phyloP scores from a whole-genome alignment of 2,113 vertebrate genomes.

The Trachemys scripta region DNA sequence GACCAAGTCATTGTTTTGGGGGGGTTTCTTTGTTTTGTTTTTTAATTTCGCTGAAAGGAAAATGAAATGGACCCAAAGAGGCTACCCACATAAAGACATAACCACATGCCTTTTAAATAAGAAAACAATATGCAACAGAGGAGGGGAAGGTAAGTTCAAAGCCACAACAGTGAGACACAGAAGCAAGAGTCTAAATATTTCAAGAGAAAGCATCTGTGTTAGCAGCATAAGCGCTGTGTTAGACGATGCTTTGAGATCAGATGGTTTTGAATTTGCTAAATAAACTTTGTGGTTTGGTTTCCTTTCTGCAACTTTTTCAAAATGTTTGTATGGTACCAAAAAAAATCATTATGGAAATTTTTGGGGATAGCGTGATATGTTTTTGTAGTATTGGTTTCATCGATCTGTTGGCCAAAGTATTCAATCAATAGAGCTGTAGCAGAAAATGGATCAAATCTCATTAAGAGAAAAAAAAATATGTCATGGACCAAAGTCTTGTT shows the following conservation, averaged over 20 bases:
- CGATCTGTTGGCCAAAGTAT: conserved; percentile 2
- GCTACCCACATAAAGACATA: background rate
- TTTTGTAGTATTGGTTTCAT: conserved; percentile 14
- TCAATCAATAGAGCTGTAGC: background rate
- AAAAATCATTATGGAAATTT: background rate
- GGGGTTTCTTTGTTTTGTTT: background rate
- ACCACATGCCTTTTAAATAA: background rate
- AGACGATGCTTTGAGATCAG: background rate
- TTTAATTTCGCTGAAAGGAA: background rate
- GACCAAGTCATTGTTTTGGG: background rate
- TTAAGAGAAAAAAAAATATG: conserved; percentile 40
- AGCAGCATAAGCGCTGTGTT: background rate
- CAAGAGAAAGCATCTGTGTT: background rate
- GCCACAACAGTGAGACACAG: background rate
- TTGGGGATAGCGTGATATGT: background rate
- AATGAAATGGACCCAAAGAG: background rate
- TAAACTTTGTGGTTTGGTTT: background rate
- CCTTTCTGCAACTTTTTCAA: background rate
- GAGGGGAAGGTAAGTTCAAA: background rate
- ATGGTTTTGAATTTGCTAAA: background rate
- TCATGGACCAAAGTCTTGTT: conserved; percentile 10
- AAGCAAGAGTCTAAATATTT: background rate
- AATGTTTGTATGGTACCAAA: background rate
- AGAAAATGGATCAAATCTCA: conserved; percentile 23
- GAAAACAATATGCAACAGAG: background rate